Evolutionary conservation across 1,140 invertebrate species (phyloP), one percentile per base, ranked within the genome.

Genomic region (Wiebesia pumilae): DNA sequence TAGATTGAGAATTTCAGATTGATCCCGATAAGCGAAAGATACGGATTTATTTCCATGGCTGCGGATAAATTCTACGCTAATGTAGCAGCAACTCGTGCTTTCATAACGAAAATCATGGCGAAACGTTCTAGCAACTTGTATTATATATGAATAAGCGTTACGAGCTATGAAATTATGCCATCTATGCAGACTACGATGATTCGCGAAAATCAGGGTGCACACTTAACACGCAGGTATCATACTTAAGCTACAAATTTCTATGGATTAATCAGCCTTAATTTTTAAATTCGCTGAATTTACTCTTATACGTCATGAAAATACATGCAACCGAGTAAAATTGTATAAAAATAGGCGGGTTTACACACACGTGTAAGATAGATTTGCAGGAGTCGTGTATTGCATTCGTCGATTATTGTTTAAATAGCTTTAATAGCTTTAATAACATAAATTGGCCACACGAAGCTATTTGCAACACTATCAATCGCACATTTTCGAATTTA

Each of bases 21-120:
- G 83, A 84, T 54, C 54, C 54, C 43, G 71, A 78, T 84, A 30
- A 38, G 10, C 24, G 24, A 78, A 62, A 83, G 82, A 77, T 83
- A 33, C 71, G 58, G 69, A 83, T 62, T 77, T 35, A 35, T 21
- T 21, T 33, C 14, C 51, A n/a, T 43, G 30, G 47, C 3, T 35
- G 65, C 35, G 33, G 38, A 40, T n/a, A n/a, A 9, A 40, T n/a
- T 38, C 1, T 40, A 81, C 40, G 38, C 1, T 65, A 67, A 67
- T n/a, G 80, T 69, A 69, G 14, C 35, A 35, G 38, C 38, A 27
- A 10, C 77, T 54, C 30, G 51, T 58, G 58, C 27, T 58, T 33
- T n/a, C 21, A 58, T 51, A 4, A 40, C 24, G 24, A 73, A 38
- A 33, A 33, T 71, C 38, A 27, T 24, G 10, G 21, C 40, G 51